Percentiles rank a stretch among this genome's conserved stretches.
Evolutionary conservation across 2,888 invertebrate genomes (phyloP).

Genomic region (Platycheirus rosarum): DNA sequence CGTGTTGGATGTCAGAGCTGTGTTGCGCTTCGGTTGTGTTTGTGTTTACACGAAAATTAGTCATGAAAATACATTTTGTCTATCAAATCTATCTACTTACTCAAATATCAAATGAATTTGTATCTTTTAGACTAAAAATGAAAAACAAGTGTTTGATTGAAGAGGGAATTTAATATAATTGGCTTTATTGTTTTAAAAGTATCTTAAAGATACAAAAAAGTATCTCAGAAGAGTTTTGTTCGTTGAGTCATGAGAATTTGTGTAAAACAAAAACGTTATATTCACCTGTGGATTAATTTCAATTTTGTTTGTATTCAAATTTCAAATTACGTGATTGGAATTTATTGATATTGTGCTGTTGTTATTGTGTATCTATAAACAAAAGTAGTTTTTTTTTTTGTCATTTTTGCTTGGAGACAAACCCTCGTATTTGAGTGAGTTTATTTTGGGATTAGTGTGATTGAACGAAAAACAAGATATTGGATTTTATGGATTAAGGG

Average conservation of each 20-base stretch:
- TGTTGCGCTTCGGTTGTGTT: conserved; percentile 45
- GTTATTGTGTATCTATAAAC: conserved; percentile 14
- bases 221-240: not conserved
- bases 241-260: conserved; percentile 37
- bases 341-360: conserved; percentile 35
- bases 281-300: conserved; percentile 64
- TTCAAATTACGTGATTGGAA: conserved; percentile 60
- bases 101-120: conserved; percentile 9
- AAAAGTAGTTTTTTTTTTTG: conserved; percentile 24
- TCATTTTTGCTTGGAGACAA: conserved; percentile 25
- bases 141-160: conserved; percentile 24
- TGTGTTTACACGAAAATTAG: conserved; percentile 1
- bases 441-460: conserved; percentile 55
- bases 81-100: not conserved
- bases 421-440: conserved; percentile 13
- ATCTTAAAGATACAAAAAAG: not conserved
- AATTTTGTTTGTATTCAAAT: conserved; percentile 12
- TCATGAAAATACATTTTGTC: not conserved
- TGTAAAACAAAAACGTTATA: conserved; percentile 21
- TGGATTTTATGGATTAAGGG: conserved; percentile 52
- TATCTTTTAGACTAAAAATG: conserved; percentile 31
- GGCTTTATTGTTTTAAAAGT: conserved; percentile 25
- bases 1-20: conserved; percentile 64
- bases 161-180: conserved; percentile 17
- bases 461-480: conserved; percentile 40